Evolutionary conservation across 2,797 vertebrate species (phyloP).

Genomic region (Oryzias dopingdopingensis): DNA sequence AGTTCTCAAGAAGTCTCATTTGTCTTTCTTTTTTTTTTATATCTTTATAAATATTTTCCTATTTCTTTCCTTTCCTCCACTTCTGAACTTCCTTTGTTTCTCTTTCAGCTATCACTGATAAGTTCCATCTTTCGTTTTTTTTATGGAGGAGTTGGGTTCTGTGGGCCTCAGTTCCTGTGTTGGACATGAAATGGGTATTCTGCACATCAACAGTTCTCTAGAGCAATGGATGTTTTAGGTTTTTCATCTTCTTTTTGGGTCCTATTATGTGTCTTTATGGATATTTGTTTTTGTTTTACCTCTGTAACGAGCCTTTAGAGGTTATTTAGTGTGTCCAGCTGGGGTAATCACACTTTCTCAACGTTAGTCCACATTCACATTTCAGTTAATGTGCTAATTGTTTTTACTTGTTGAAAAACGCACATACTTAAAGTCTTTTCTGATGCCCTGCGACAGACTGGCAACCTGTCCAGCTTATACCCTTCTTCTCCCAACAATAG

Average conservation of each 20-base stretch:
- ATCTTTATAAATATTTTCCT: neutral
- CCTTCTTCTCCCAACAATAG: too few species aligned
- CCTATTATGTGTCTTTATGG: slow-evolving; percentile 38
- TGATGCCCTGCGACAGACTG: too few species aligned
- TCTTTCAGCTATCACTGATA: slow-evolving; percentile 55
- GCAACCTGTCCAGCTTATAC: too few species aligned
- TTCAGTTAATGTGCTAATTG: too few species aligned
- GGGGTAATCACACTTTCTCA: too few species aligned
- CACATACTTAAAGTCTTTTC: too few species aligned
- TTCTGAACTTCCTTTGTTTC: slow-evolving; percentile 38
- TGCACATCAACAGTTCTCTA: slow-evolving; percentile 42
- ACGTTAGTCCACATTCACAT: too few species aligned
- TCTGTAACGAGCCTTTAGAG: too few species aligned
- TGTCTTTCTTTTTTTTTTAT: slow-evolving; percentile 15
- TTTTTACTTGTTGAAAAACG: too few species aligned
- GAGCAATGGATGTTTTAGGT: slow-evolving; percentile 49
- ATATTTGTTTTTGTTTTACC: too few species aligned
- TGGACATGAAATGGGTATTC: slow-evolving; percentile 29
- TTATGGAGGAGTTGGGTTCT: slow-evolving; percentile 30
- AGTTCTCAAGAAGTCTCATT: slow-evolving; percentile 77
- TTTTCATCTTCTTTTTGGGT: slow-evolving; percentile 47
- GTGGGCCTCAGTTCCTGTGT: slow-evolving; percentile 53
- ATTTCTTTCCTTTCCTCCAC: neutral
- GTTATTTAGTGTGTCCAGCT: too few species aligned
- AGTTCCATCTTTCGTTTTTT: slow-evolving; percentile 18